Base-by-base conservation (phyloP, 92 coral and sea anemone genomes). In the Pocillopora meandrina region DNA sequence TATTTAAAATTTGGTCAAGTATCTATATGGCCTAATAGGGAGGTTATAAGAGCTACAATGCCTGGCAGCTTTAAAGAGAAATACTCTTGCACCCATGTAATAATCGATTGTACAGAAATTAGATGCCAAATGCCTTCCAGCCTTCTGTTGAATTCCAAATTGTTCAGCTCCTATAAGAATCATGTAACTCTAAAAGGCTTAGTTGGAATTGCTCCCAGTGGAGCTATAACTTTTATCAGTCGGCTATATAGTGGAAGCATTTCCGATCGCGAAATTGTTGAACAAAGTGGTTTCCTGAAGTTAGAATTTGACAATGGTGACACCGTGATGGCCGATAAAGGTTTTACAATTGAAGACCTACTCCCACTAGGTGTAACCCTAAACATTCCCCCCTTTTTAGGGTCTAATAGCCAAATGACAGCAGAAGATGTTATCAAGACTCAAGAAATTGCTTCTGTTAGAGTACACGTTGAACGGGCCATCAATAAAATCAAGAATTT, bases 1-100 rank as follows among this genome's bases (percentile, higher is more conserved):
- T 79, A 65, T 70, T 69, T 89, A 26, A 80, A 74, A 35, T 89
- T 89, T 80, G 88, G 74, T 21, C 82, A 60, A n/a, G 77, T 67
- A 60, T 82, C 78, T 56, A 60, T 82, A 56, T 82, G 91, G 91
- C 85, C 88, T 12, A 63, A 63, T 63, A 63, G 19, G 68, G 68
- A 63, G 68, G 68, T 63, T 63, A 18, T 63, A 12, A 63, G 68
- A 63, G 68, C 68, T 63, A 19, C 68, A 12, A 63, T 63, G 68
- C 68, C 33, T 12, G 68, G 20, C 68, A n/a, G 33, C 68, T 63
- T 63, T 63, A 62, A 62, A 62, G 66, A 62, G 17, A 62, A 62
- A 15, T 62, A 61, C 65, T 61, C 65, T 61, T 61, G 9, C 65
- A 61, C 65, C 65, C 65, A 20, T 61, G 65, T 61, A 5, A 61